Evolutionary conservation across 2,113 vertebrate genomes (phyloP).

Genomic region (Amphiprion percula): DNA sequence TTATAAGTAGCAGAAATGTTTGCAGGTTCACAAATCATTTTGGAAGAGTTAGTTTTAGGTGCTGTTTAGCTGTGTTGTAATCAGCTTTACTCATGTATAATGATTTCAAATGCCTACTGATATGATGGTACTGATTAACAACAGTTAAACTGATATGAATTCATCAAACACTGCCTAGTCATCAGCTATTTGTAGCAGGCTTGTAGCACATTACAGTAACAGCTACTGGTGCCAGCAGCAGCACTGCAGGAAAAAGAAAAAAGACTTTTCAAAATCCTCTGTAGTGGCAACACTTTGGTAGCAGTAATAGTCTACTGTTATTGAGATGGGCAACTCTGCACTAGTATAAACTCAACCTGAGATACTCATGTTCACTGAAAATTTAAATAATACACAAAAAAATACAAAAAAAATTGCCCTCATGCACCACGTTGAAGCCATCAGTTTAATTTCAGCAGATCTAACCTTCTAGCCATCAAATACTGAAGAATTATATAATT

Average conservation of each 20-base stretch:
- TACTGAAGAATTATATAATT: not conserved
- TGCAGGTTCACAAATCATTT: too few species aligned
- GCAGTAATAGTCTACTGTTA: not conserved
- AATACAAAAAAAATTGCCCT: too few species aligned
- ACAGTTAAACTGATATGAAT: constrained; percentile 27
- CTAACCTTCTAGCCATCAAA: not conserved
- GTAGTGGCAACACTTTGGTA: not conserved
- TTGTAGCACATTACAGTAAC: constrained; percentile 42
- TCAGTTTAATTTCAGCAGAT: not conserved
- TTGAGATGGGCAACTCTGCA: not conserved
- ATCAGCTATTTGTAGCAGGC: constrained; percentile 60
- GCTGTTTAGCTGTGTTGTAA: not conserved
- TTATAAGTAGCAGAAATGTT: too few species aligned
- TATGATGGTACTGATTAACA: constrained; percentile 52
- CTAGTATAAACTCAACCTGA: not conserved
- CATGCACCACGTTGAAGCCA: not conserved
- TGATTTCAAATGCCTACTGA: constrained; percentile 25
- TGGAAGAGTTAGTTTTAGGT: not conserved
- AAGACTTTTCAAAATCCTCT: constrained; percentile 2
- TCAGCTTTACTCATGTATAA: not conserved
- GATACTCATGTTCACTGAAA: not conserved
- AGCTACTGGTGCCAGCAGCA: constrained; percentile 21
- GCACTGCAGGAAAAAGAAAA: not conserved
- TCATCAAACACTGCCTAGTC: constrained; percentile 26
- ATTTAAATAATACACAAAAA: not conserved